phyloP scores from a whole-genome alignment of 37 sponge, comb jelly and placozoan species.

The Corticium candelabrum region DNA sequence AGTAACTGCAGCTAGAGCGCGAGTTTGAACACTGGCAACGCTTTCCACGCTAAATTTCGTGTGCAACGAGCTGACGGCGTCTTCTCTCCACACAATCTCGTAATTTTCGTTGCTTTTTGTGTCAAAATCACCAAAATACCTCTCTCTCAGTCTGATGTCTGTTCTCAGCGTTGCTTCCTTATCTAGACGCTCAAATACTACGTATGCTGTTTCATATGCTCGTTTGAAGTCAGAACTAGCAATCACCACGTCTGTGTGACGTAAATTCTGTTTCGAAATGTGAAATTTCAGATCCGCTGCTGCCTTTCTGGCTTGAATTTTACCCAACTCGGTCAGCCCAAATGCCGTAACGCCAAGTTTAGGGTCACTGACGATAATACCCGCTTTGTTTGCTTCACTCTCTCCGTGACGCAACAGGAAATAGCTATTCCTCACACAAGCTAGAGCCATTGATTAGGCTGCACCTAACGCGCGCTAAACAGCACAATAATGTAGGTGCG shows the following conservation, averaged over 20 bases:
- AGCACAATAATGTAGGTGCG: no score
- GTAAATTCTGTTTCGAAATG: not conserved
- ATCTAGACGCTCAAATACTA: not conserved
- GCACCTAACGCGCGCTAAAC: no score
- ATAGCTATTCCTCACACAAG: not conserved
- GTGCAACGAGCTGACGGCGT: not conserved
- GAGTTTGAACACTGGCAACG: not conserved
- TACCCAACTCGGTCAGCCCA: conserved; percentile 27
- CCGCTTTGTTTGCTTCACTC: conserved; percentile 29
- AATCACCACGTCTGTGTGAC: not conserved
- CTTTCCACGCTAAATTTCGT: conserved; percentile 10
- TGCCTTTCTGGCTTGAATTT: conserved; percentile 18
- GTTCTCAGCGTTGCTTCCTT: conserved; percentile 1
- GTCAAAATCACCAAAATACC: conserved; percentile 15
- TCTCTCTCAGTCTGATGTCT: conserved; percentile 2
- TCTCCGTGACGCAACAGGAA: conserved; percentile 5
- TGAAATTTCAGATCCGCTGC: not conserved
- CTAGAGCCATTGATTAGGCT: no score
- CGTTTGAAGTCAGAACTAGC: conserved; percentile 17
- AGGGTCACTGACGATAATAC: conserved; percentile 26
- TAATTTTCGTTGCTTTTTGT: not conserved
- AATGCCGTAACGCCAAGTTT: conserved; percentile 17
- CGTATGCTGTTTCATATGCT: conserved; percentile 19
- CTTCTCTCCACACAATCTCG: conserved; percentile 6
- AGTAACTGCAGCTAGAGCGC: not conserved